Evolutionary conservation across 2,888 invertebrate species (phyloP).

Genomic region (Asteroscopus sphinx): DNA sequence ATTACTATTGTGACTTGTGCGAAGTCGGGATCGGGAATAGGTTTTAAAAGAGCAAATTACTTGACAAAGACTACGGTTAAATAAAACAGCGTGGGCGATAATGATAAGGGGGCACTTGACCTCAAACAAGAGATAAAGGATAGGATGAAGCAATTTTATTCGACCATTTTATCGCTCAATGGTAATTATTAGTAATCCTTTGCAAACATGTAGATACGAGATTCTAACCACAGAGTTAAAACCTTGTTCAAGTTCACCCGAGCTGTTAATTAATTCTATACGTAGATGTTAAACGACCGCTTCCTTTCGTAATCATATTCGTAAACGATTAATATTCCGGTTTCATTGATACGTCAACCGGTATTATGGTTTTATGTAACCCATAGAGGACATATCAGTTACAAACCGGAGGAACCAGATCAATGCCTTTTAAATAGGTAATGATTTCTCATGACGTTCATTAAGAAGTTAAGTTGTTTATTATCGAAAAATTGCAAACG

Average conservation of each 20-base stretch:
- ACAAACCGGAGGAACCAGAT: constrained; percentile 35
- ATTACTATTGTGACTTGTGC: constrained; percentile 8
- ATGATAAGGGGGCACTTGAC: constrained; percentile 53
- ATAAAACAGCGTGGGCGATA: constrained; percentile 57
- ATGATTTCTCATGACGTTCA: constrained; percentile 1
- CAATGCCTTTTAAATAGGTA: constrained; percentile 9
- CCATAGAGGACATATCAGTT: constrained; percentile 39
- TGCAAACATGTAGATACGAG: constrained; percentile 10
- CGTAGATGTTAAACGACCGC: constrained; percentile 48
- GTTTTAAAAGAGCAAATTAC: constrained; percentile 55
- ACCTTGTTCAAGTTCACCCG: constrained; percentile 50
- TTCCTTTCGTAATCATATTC: constrained; percentile 61
- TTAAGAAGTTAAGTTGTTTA: not conserved
- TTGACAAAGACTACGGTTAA: constrained; percentile 53
- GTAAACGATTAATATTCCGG: constrained; percentile 62
- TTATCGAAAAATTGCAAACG: not conserved
- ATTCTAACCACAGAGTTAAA: constrained; percentile 9
- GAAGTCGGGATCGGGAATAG: constrained; percentile 19
- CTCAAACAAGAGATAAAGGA: constrained; percentile 54
- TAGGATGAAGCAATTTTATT: constrained; percentile 42
- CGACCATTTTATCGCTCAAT: constrained; percentile 20
- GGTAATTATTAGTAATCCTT: constrained; percentile 8
- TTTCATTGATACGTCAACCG: constrained; percentile 59
- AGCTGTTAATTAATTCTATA: constrained; percentile 60
- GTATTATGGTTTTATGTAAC: constrained; percentile 47